Percentiles rank a stretch among this genome's conserved stretches.
Conservation (phyloP, 2,888 invertebrate genomes). For the Adineta ricciae region DNA sequence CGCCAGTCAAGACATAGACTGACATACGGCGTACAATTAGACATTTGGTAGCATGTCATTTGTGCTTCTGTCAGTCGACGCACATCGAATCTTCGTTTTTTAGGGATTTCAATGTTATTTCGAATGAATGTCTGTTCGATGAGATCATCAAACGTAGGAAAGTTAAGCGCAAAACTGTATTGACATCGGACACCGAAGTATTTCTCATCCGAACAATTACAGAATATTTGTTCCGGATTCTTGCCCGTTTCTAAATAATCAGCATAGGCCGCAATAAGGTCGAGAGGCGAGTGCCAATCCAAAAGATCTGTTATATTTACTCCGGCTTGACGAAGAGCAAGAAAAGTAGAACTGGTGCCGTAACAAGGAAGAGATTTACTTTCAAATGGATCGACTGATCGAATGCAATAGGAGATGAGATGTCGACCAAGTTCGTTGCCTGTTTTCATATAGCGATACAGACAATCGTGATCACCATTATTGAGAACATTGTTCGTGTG, state of each 20-base stretch:
- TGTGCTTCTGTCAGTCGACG: not conserved
- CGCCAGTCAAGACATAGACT: not conserved
- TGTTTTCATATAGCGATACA: not conserved
- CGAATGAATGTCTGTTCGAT: not conserved
- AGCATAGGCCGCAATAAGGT: not conserved
- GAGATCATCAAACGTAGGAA: not conserved
- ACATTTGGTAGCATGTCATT: not conserved
- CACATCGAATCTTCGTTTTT: not conserved
- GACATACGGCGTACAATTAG: not conserved
- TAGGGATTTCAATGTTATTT: not conserved
- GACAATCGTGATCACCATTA: not conserved
- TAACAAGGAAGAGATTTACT: not conserved
- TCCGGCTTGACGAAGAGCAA: not conserved
- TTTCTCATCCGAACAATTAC: not conserved
- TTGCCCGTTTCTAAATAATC: not conserved
- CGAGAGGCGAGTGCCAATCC: not conserved
- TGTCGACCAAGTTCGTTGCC: not conserved
- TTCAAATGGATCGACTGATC: not conserved
- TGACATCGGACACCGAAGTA: not conserved
- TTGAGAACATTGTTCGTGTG: too few relatives aligned
- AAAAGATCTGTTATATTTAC: not conserved
- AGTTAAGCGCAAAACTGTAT: not conserved
- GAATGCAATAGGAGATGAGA: not conserved
- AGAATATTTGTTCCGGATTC: not conserved
- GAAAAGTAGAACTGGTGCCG: not conserved